phyloP scores from a whole-genome alignment of 2,797 vertebrate species.

The Notoglanidium macrostoma region DNA sequence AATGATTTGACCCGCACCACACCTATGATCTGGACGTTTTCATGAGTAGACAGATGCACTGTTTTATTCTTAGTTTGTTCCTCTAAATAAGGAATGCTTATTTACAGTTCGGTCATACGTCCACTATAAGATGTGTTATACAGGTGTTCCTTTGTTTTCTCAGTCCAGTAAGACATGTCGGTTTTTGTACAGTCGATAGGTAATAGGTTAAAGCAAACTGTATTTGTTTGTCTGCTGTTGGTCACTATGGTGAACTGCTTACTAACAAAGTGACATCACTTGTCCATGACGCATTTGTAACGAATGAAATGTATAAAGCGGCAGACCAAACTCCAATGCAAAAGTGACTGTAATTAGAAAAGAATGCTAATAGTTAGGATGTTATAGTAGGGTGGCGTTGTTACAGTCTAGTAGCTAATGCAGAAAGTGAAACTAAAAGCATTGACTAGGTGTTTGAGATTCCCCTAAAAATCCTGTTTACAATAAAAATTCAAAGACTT shows the following conservation, averaged over 20 bases:
- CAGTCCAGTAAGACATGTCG: background rate
- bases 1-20: background rate
- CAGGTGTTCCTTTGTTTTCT: background rate
- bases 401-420: background rate
- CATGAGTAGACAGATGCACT: background rate
- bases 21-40: background rate
- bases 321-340: constrained; percentile 2
- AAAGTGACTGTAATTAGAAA: background rate
- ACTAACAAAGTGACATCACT: background rate
- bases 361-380: background rate
- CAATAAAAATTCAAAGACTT: background rate
- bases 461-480: background rate
- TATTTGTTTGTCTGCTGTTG: background rate
- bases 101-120: background rate
- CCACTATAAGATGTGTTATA: background rate
- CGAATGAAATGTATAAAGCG: background rate
- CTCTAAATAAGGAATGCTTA: background rate
- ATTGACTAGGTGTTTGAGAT: background rate
- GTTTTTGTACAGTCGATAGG: background rate
- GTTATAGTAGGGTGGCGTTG: background rate
- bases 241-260: constrained; percentile 36
- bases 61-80: background rate
- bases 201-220: background rate
- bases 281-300: background rate
- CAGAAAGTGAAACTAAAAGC: constrained; percentile 36